Conservation (phyloP, 2,113 vertebrate species). For the Etheostoma cragini region DNA sequence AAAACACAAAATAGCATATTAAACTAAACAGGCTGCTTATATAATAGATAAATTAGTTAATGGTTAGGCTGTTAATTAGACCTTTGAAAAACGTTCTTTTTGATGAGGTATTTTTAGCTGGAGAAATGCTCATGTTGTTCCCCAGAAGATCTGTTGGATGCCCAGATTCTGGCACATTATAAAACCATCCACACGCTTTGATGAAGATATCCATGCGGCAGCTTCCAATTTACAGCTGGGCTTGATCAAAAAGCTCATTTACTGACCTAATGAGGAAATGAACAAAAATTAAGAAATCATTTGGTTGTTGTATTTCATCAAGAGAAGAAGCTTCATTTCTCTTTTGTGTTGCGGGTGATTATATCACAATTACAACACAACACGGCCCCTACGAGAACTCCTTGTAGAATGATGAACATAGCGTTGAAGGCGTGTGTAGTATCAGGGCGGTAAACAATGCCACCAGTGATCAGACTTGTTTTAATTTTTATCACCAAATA, state of each 20-base stretch:
- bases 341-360: constrained; percentile 28
- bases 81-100: constrained; percentile 14
- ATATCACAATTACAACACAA: constrained; percentile 27
- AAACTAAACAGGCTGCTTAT: not conserved
- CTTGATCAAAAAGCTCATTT: constrained; percentile 62
- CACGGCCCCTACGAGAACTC: not conserved
- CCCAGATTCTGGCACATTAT: constrained; percentile 7
- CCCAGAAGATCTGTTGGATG: not conserved
- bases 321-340: constrained; percentile 21
- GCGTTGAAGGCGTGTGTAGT: constrained; percentile 5
- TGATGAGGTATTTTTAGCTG: constrained; percentile 25
- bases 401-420: constrained; percentile 19
- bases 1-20: constrained; percentile 4
- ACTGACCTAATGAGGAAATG: constrained; percentile 64
- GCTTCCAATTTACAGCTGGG: constrained; percentile 36
- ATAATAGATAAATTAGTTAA: constrained; percentile 18
- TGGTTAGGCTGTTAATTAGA: constrained; percentile 39
- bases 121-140: constrained; percentile 11
- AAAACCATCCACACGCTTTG: constrained; percentile 24
- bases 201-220: constrained; percentile 43
- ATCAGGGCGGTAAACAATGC: constrained; percentile 37
- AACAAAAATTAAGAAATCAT: constrained; percentile 50
- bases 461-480: constrained; percentile 52
- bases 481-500: constrained; percentile 64
- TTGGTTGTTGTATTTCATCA: constrained; percentile 46